Conservation (phyloP, 64 coral and sea anemone genomes). For the Montipora capricornis region DNA sequence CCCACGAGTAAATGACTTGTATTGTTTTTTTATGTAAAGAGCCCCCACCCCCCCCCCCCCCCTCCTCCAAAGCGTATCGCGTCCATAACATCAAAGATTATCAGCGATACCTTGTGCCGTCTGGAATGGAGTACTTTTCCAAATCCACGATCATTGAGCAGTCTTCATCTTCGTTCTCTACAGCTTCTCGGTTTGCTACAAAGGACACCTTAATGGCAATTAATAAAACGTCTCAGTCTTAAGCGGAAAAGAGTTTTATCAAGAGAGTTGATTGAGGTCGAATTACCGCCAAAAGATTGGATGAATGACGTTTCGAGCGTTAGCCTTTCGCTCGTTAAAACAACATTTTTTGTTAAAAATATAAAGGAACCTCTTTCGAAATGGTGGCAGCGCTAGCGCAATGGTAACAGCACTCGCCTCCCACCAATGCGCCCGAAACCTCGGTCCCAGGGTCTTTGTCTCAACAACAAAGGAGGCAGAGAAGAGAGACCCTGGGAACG, state of each 20-base stretch:
- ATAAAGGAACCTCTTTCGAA: too few species aligned
- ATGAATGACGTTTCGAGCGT: too few species aligned
- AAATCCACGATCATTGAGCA: conserved; percentile 63
- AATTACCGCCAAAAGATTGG: too few species aligned
- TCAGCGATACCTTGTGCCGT: conserved; percentile 80
- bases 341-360: too few species aligned
- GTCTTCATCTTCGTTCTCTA: conserved; percentile 53
- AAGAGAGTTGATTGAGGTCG: not conserved
- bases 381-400: too few species aligned
- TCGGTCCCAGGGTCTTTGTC: too few species aligned
- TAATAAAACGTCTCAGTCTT: not conserved
- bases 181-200: conserved; percentile 39
- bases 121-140: conserved; percentile 81
- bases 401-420: too few species aligned
- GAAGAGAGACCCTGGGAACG: conserved; percentile 2
- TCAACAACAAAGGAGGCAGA: conserved; percentile 7
- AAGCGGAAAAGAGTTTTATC: not conserved
- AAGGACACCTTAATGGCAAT: not conserved
- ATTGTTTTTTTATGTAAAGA: too few species aligned
- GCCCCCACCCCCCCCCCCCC: too few species aligned
- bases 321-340: not conserved
- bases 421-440: too few species aligned
- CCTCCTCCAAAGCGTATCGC: too few species aligned
- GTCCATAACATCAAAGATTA: not conserved
- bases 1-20: too few species aligned